These are phyloP conservation scores for Brachyhypopomus gauderio DNA, from an alignment of 2,113 vertebrate genomes.

Conservation along the genomic window DNA sequence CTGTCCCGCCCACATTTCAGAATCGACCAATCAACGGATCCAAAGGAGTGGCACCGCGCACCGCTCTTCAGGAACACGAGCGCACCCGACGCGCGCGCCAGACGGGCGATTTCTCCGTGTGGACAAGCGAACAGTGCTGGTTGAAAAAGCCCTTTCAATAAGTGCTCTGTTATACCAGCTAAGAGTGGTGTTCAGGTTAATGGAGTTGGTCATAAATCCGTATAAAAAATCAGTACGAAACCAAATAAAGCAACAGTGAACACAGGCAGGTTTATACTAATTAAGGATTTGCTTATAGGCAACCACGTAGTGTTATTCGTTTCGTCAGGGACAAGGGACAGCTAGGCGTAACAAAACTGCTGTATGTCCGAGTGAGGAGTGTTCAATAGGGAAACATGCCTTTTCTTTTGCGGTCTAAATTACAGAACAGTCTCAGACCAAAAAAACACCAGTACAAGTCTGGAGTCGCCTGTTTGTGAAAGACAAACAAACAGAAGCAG, in stretches of 20 bases:
- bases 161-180: not conserved
- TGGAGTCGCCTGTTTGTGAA: no score
- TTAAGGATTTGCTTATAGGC: not conserved
- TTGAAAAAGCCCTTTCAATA: no score
- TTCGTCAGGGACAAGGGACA: not conserved
- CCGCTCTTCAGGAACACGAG: slow-evolving; percentile 10
- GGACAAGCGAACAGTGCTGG: no score
- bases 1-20: slow-evolving; percentile 54
- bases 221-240: no score
- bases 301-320: not conserved
- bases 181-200: not conserved
- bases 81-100: slow-evolving; percentile 16
- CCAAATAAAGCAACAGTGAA: no score
- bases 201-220: not conserved
- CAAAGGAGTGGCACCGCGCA: not conserved
- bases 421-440: no score
- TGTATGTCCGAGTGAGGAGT: no score
- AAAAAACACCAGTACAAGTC: no score
- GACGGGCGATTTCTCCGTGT: not conserved
- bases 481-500: no score
- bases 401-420: no score
- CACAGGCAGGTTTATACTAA: not conserved
- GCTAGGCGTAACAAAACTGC: not conserved
- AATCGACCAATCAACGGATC: slow-evolving; percentile 47
- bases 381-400: no score